Base-by-base conservation (phyloP, 2,797 vertebrate genomes). In the Catharus ustulatus region DNA sequence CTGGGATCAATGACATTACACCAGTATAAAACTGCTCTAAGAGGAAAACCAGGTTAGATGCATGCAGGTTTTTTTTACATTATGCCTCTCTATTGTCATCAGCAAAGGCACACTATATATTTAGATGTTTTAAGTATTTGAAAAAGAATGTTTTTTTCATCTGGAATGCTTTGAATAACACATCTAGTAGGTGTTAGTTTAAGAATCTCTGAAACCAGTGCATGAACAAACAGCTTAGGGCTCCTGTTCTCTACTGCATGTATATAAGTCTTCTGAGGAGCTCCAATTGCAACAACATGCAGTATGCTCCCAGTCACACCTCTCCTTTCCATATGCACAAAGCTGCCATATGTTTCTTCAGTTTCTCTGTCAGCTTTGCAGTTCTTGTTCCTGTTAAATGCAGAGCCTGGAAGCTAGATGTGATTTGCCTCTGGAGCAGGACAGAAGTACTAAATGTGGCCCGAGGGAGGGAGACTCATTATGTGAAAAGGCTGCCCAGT, bases 331-430 rank as follows among this genome's bases (percentile, higher is more conserved):
- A 0, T 67, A 7, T 51, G 84, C 91, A 78, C 48, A 52, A 45
- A 93, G 32, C 79, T 78, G 63, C 89, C 91, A 40, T 86, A 52
- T 86, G 89, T 69, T 94, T 84, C 89, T 95, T 86, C 67, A 34
- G 67, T 73, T 95, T 90, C 87, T 63, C 79, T 68, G 73, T 81
- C 89, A 93, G 82, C 73, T 77, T 91, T 30, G 10, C 74, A 73
- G 40, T 88, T 90, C 88, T 63, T 7, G 6, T 59, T 94, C 62
- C 76, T 90, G 55, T 51, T 92, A 66, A 94, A 84, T 40, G 71
- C 76, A 84, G 71, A 86, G 59, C 48, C 66, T 81, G 85, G 85
- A 91, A 93, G 67, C 62, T 89, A 62, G 57, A 75, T 57, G 61
- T 20, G 77, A 90, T 59, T 38, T 81, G 84, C 58, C 76, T 84